Evolutionary conservation across 2,888 invertebrate species (phyloP).

Genomic region (Myopa tessellatipennis): DNA sequence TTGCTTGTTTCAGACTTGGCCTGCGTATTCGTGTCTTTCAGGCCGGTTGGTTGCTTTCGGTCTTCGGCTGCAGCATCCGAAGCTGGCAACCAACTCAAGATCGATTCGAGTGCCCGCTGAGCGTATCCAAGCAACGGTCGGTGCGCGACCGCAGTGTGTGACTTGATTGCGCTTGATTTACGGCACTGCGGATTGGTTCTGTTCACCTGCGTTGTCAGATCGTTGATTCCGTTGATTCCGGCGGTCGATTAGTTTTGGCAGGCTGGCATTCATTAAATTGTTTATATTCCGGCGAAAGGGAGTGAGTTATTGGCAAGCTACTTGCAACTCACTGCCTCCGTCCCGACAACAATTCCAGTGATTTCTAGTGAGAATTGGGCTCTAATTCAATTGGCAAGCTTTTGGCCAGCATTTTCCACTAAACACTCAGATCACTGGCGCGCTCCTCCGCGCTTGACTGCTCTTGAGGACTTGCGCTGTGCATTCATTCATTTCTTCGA

Average conservation of each 20-base stretch:
- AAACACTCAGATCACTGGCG: no score
- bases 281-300: background rate
- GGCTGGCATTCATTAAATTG: background rate
- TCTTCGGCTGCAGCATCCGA: background rate
- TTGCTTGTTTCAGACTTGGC: background rate
- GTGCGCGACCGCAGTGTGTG: slow-evolving; percentile 27
- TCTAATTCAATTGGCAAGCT: background rate
- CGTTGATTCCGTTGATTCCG: background rate
- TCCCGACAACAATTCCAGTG: background rate
- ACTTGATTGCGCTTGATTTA: background rate
- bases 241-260: slow-evolving; percentile 1
- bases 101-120: slow-evolving; percentile 63
- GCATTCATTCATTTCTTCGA: slow-evolving; percentile 3
- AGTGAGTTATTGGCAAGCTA: background rate
- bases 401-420: background rate
- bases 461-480: background rate
- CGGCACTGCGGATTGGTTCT: slow-evolving; percentile 9
- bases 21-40: background rate
- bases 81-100: slow-evolving; percentile 8
- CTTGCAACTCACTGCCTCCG: background rate
- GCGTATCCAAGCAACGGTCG: slow-evolving; percentile 40
- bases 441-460: background rate
- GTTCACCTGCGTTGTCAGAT: background rate
- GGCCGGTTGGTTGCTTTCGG: background rate
- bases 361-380: background rate